Base-by-base conservation (phyloP, 2,797 vertebrate species). In the Cossypha polioptera region DNA sequence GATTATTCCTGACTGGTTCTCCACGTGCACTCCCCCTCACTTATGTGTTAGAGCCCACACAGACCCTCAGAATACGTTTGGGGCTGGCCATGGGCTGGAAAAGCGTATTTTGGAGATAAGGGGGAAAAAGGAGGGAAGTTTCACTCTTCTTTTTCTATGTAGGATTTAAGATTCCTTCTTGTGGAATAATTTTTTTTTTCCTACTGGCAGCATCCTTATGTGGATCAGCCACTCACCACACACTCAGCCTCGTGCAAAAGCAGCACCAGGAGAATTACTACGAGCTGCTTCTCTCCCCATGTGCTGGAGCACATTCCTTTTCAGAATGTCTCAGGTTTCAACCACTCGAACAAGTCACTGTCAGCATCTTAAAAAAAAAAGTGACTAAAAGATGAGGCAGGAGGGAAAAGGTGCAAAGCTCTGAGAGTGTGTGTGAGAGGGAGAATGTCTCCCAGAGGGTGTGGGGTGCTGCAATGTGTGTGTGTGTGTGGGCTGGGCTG, bases 361-460 rank as follows among this genome's bases (percentile, higher is more conserved):
- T 36, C 86, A 75, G 92, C 57, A 54, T 90, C 78, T 75, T 66
- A 11, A 21, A 89, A 51, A 25, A 89, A 50, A 25, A 33, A 88
- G 61, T 59, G 72, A 92, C 75, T 92, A 22, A 76, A 79, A 28
- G 89, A 87, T 73, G 86, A 83, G 68, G 38, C 40, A 74, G 54
- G 82, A 88, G 80, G 79, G 80, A 73, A 71, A 78, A 92, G 88
- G 78, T 84, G 83, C 45, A 86, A 84, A 81, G 59, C 36, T 84
- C 88, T n/a, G 26, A 8, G 75, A 13, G 62, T 12, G 78, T 8
- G 51, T 67, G 65, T 40, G 80, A 20, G 38, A 80, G 47, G 67
- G 58, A 42, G 78, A 66, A 28, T 0, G 2, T 33, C 69, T 92
- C n/a, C 36, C 47, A 10, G 20, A 59, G 53, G 0, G 55, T 24